Conservation (phyloP, 2,888 invertebrate genomes). For the Dicranocentrus wangi region DNA sequence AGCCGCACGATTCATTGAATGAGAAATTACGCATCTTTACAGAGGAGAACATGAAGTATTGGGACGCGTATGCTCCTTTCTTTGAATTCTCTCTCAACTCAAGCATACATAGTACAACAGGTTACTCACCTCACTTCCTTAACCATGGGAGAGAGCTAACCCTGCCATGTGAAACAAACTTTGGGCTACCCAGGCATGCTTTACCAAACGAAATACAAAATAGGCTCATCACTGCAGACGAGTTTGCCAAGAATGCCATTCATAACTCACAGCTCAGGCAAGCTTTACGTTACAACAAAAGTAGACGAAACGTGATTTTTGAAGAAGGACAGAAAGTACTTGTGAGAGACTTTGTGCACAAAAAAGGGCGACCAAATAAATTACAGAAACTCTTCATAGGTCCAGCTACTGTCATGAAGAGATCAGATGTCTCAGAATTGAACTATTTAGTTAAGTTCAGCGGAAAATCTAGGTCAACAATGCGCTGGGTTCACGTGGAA, state of each 20-base stretch:
- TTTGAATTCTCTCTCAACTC: neutral
- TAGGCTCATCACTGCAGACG: neutral
- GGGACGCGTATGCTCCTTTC: neutral
- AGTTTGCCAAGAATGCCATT: neutral
- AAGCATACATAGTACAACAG: neutral
- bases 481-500: constrained; percentile 3
- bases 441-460: constrained; percentile 2
- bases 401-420: neutral
- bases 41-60: constrained; percentile 13
- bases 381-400: neutral
- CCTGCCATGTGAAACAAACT: constrained; percentile 1
- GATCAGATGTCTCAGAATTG: neutral
- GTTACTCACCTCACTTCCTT: neutral
- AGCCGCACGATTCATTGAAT: neutral
- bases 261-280: neutral
- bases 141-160: constrained; percentile 14
- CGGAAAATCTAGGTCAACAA: neutral
- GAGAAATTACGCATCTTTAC: constrained; percentile 1
- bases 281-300: neutral
- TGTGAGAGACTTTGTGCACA: neutral
- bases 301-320: neutral
- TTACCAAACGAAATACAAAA: neutral
- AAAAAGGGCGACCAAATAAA: neutral
- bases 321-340: neutral
- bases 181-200: neutral